These are phyloP conservation scores for Lampris incognitus DNA, from an alignment of 2,113 vertebrate genomes.

Conservation along the genomic window DNA sequence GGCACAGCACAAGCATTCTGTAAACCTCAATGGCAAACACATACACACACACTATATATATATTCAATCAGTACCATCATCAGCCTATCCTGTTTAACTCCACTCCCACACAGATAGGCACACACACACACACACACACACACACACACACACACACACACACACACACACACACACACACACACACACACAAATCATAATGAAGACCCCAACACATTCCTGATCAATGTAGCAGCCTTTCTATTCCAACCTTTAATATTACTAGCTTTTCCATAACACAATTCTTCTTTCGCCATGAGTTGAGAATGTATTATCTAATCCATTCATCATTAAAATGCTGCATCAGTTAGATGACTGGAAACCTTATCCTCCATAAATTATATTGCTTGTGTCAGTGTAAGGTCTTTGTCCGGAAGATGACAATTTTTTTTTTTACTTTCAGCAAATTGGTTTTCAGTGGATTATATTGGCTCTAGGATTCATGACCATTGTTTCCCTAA, in stretches of 20 bases:
- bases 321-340: not conserved
- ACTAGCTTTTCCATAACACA: not conserved
- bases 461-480: too few relatives aligned
- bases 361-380: not conserved
- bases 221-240: not conserved
- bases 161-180: not conserved
- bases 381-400: too few relatives aligned
- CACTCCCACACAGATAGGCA: not conserved
- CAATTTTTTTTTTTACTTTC: not conserved
- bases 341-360: not conserved
- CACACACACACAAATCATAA: not conserved
- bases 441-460: too few relatives aligned
- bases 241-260: not conserved
- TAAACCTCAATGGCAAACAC: slow-evolving; percentile 38
- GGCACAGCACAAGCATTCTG: slow-evolving; percentile 27
- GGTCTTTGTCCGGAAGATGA: too few relatives aligned
- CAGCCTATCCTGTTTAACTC: not conserved
- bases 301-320: not conserved
- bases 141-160: slow-evolving; percentile 16
- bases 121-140: not conserved
- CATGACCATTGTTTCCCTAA: too few relatives aligned
- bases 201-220: not conserved
- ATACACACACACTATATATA: slow-evolving; percentile 12
- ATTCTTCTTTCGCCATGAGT: not conserved
- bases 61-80: slow-evolving; percentile 20